A percentile compares a stretch with the other conserved stretches of the same genome.
These are phyloP conservation scores for Marcusenius ussheri DNA, from an alignment of 2,113 vertebrate species.

Conservation along the genomic window DNA sequence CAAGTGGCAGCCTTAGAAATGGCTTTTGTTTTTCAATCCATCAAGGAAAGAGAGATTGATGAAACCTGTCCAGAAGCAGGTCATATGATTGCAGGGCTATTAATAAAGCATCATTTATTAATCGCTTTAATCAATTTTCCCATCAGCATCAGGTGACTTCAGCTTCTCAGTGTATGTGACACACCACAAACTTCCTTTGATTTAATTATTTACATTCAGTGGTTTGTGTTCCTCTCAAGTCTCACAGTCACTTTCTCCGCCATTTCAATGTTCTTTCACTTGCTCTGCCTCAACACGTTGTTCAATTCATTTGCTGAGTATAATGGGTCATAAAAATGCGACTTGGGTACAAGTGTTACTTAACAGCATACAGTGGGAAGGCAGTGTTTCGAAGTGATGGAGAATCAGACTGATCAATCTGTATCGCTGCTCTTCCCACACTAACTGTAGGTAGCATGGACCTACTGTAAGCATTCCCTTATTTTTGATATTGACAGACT, in stretches of 20 bases:
- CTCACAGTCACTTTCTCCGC: background rate
- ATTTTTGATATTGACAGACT: background rate
- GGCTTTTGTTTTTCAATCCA: constrained; percentile 41
- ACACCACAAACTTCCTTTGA: background rate
- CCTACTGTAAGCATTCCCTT: background rate
- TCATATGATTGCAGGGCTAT: constrained; percentile 59
- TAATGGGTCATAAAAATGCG: background rate
- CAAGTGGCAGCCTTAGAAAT: constrained; percentile 23
- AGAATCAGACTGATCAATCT: background rate
- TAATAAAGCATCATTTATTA: constrained; percentile 64
- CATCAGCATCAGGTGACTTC: constrained; percentile 43
- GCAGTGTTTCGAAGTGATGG: background rate
- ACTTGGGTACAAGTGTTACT: background rate
- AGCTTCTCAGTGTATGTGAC: constrained; percentile 6
- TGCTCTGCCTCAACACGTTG: background rate
- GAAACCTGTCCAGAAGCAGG: constrained; percentile 49
- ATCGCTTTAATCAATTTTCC: constrained; percentile 48
- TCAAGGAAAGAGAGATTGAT: constrained; percentile 48
- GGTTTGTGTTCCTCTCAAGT: background rate
- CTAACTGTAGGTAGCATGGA: background rate
- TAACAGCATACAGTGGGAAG: background rate
- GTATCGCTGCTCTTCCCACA: background rate
- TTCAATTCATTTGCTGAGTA: background rate
- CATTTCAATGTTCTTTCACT: background rate
- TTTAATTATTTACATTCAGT: background rate